Conservation (phyloP, 2,888 invertebrate species). For the Endotricha flammealis region DNA sequence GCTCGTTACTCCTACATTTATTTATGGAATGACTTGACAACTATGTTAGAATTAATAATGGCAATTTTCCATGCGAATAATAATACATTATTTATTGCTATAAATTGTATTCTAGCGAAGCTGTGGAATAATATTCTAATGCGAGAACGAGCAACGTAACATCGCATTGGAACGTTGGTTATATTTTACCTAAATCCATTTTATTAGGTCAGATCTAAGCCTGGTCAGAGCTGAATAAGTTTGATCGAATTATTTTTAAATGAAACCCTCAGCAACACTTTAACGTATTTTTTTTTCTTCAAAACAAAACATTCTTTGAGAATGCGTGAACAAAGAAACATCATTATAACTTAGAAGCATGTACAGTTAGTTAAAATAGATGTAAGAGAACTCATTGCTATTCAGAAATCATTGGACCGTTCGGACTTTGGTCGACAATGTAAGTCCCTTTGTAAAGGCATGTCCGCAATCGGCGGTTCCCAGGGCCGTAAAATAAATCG, state of each 20-base stretch:
- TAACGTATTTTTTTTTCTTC: neutral
- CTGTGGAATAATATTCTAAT: too few relatives aligned
- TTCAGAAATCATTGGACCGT: conserved; percentile 39
- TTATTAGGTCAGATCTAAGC: too few relatives aligned
- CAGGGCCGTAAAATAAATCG: conserved; percentile 50
- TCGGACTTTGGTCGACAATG: conserved; percentile 32
- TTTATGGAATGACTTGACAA: conserved; percentile 53
- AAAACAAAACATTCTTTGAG: neutral
- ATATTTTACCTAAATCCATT: too few relatives aligned
- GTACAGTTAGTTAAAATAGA: conserved; percentile 17
- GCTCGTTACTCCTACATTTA: conserved; percentile 51
- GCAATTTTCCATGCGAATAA: neutral
- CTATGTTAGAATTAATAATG: conserved; percentile 30
- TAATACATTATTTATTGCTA: too few relatives aligned
- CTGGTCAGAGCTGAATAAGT: too few relatives aligned
- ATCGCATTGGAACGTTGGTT: too few relatives aligned
- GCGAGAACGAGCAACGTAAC: too few relatives aligned
- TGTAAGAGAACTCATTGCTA: conserved; percentile 33
- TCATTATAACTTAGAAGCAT: conserved; percentile 1
- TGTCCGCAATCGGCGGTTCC: conserved; percentile 42
- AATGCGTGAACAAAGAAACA: neutral
- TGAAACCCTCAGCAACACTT: too few relatives aligned
- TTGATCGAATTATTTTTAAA: too few relatives aligned
- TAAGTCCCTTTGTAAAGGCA: conserved; percentile 17
- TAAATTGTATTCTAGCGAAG: too few relatives aligned